A percentile compares a stretch with the other conserved stretches of the same genome.
phyloP scores from a whole-genome alignment of 2,113 vertebrate species.

The Tachysurus fulvidraco region DNA sequence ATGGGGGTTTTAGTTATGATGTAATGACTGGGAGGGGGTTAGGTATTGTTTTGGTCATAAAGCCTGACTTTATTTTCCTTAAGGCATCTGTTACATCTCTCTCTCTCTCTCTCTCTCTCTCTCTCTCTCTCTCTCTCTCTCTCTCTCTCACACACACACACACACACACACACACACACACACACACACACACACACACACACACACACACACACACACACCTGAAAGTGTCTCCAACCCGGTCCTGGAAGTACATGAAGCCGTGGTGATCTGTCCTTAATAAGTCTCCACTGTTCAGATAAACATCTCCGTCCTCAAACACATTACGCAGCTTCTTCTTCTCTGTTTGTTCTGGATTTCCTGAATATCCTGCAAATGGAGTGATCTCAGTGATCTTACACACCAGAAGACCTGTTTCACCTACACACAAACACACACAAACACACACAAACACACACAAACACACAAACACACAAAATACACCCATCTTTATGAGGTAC shows the following conservation, averaged over 20 bases:
- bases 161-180: too few relatives aligned
- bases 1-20: too few relatives aligned
- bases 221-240: conserved; percentile 81
- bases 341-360: conserved; percentile 68
- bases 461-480: neutral
- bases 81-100: too few relatives aligned
- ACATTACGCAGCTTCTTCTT: conserved; percentile 75
- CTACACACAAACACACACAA: conserved; percentile 56
- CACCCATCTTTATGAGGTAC: neutral
- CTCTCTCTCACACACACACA: too few relatives aligned
- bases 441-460: conserved; percentile 13
- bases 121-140: too few relatives aligned
- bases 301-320: conserved; percentile 75
- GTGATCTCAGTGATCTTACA: conserved; percentile 67
- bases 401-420: conserved; percentile 74
- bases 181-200: neutral
- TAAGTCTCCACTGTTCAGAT: conserved; percentile 71
- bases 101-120: too few relatives aligned
- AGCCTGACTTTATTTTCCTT: too few relatives aligned
- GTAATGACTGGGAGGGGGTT: too few relatives aligned
- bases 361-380: conserved; percentile 75
- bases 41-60: too few relatives aligned
- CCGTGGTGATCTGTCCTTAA: conserved; percentile 65
- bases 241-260: conserved; percentile 81
- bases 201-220: conserved; percentile 47